Base-by-base conservation (phyloP, 2,113 vertebrate species). In the Hyla sarda region DNA sequence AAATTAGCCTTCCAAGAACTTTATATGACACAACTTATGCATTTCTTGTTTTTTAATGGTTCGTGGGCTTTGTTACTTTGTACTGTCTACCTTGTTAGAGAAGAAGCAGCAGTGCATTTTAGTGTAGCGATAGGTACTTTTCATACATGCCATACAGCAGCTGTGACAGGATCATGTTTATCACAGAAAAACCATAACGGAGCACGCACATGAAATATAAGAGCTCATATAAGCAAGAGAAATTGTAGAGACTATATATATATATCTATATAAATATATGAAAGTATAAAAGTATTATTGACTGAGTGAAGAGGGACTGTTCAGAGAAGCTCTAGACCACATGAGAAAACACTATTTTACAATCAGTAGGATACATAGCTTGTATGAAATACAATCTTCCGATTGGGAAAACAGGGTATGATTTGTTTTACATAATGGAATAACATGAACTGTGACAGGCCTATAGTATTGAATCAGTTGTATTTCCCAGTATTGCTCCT, bases 1-100 rank as follows among this genome's bases (percentile, higher is more conserved):
- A 91, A 91, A 92, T 92, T 92, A 89, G 89, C 91, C 88, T 90
- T 90, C 91, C 67, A 86, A 93, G 90, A 92, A 92, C 94, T 94
- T 94, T 94, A 90, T 41, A 78, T 91, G 91, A 93, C 89, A 91
- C 92, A 93, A 93, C 89, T 84, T 94, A 95, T 91, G 90, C 90
- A 90, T 92, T 94, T 91, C 93, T 94, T 95, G 95, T 95, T 37
- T 79, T 79, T 80, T 95, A 93, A 88, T 94, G 91, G 91, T 92
- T 93, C 86, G 91, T 92, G 92, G 94, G 90, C 88, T 93, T 92
- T 93, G 91, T 94, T 94, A 93, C 91, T 93, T 93, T 92, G 90
- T 93, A 90, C 90, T 92, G 90, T 94, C 90, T 92, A 91, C 92
- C 90, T 41, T 93, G 91, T 89, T 94, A 93, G 88, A 91, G 92